These are phyloP conservation scores for Trichomycterus rosablanca DNA, from an alignment of 2,113 vertebrate genomes.

Conservation along the genomic window DNA sequence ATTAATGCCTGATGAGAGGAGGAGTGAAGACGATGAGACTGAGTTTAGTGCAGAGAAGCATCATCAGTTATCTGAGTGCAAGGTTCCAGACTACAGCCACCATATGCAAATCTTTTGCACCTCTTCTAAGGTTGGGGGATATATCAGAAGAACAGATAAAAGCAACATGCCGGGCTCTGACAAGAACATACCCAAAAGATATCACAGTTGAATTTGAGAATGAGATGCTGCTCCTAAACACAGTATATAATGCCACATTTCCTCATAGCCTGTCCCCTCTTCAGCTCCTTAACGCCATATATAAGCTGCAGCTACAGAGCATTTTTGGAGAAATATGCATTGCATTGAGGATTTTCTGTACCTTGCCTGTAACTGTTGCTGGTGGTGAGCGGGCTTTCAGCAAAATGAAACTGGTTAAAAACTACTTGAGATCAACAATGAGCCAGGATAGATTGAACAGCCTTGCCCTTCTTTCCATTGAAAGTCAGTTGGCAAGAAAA, in stretches of 20 bases:
- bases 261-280: constrained; percentile 13
- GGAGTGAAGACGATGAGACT: too few relatives aligned
- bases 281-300: constrained; percentile 18
- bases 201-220: constrained; percentile 6
- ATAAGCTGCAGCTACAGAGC: constrained; percentile 17
- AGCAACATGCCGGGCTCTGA: constrained; percentile 11
- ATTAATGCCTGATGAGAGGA: too few relatives aligned
- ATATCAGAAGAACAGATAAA: constrained; percentile 24
- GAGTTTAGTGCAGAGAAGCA: constrained; percentile 9
- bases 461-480: constrained; percentile 32
- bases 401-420: too few relatives aligned
- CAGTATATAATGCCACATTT: too few relatives aligned
- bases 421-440: too few relatives aligned
- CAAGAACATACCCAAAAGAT: constrained; percentile 4
- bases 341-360: too few relatives aligned
- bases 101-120: constrained; percentile 34
- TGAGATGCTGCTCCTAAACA: constrained; percentile 10
- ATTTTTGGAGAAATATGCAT: too few relatives aligned
- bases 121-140: constrained; percentile 15
- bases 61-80: neutral
- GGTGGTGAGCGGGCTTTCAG: too few relatives aligned
- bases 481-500: too few relatives aligned
- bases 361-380: too few relatives aligned
- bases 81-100: constrained; percentile 19
- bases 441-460: constrained; percentile 27